phyloP scores from a whole-genome alignment of 2,113 vertebrate species.

The Anguilla japonica region DNA sequence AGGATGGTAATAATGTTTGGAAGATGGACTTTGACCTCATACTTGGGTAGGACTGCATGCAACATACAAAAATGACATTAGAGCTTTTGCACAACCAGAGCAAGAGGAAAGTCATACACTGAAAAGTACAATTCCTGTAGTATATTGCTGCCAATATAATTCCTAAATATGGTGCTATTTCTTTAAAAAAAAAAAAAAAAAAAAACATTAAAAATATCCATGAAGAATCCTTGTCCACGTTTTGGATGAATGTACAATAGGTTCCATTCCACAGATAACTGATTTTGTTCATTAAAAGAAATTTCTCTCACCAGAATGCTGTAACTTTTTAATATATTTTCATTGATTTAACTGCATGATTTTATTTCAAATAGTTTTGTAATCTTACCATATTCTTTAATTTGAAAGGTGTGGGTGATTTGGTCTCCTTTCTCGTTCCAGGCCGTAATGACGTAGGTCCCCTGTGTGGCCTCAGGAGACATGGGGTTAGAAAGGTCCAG shows the following conservation, averaged over 20 bases:
- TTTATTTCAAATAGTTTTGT: neutral
- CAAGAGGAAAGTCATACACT: neutral
- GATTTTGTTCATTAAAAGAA: no score
- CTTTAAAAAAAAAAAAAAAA: neutral
- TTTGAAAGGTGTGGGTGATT: constrained; percentile 53
- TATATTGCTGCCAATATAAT: neutral
- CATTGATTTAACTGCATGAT: no score
- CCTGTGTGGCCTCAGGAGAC: constrained; percentile 56
- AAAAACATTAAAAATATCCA: neutral
- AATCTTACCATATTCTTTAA: constrained; percentile 68
- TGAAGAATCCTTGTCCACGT: neutral
- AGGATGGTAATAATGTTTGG: constrained; percentile 57
- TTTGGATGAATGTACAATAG: no score
- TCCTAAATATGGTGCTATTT: neutral
- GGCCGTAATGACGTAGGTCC: constrained; percentile 57
- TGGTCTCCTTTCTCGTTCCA: constrained; percentile 44
- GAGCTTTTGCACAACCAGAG: neutral
- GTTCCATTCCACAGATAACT: neutral
- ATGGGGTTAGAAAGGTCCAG: constrained; percentile 62
- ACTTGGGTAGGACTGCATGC: constrained; percentile 70
- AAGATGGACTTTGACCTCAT: constrained; percentile 62
- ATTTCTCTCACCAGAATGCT: no score
- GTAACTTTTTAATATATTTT: no score
- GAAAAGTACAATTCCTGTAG: neutral
- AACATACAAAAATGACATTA: neutral